These are phyloP conservation scores for Solea senegalensis DNA, from an alignment of 2,113 vertebrate genomes.

Conservation along the genomic window DNA sequence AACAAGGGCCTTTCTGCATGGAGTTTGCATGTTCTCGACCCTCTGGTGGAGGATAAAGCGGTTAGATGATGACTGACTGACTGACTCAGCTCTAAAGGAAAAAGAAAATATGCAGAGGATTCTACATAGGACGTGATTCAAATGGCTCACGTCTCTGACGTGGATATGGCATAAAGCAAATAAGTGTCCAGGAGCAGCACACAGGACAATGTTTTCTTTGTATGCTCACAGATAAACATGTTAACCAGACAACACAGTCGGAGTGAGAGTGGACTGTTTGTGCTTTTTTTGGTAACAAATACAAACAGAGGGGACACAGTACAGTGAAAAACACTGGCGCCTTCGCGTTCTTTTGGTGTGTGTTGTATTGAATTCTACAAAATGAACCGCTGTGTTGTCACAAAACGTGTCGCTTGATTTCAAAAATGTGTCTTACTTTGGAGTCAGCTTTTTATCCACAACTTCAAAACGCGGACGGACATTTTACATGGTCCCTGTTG, in stretches of 20 bases:
- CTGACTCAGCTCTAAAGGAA: no score
- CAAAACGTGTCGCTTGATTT: background rate
- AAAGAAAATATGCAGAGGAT: no score
- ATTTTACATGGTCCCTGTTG: constrained; percentile 2
- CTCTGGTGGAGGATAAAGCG: no score
- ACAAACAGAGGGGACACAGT: background rate
- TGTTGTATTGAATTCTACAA: background rate
- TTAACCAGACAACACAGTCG: background rate
- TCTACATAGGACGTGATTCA: no score
- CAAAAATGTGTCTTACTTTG: background rate
- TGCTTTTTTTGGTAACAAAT: background rate
- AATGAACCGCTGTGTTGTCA: background rate
- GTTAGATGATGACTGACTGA: no score
- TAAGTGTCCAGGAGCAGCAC: constrained; percentile 1
- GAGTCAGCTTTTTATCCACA: constrained; percentile 3
- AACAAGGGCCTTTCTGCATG: no score
- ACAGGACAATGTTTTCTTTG: background rate
- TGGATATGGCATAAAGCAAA: constrained; percentile 20
- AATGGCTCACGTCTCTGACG: background rate
- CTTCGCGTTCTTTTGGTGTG: background rate
- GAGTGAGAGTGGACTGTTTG: background rate
- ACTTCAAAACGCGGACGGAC: constrained; percentile 17
- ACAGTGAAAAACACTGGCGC: background rate
- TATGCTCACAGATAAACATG: background rate
- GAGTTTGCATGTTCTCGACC: no score